Percentiles rank a stretch among this genome's conserved stretches.
Evolutionary conservation across 2,888 invertebrate species (phyloP).

Genomic region (Sturmia bella): DNA sequence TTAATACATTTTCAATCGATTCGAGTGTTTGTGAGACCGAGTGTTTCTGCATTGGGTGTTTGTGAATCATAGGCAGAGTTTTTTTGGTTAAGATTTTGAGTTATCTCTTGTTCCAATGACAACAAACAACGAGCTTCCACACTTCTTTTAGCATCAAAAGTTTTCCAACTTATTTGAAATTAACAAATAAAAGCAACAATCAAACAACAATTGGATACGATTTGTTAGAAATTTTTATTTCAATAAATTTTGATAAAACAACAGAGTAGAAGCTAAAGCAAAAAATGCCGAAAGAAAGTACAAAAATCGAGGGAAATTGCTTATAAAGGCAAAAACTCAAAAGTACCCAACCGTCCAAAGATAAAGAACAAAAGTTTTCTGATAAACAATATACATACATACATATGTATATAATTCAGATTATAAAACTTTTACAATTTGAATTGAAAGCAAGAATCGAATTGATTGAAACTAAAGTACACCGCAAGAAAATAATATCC

Average conservation of each 20-base stretch:
- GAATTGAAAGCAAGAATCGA: conserved; percentile 38
- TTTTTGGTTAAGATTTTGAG: conserved; percentile 78
- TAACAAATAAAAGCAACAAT: conserved; percentile 23
- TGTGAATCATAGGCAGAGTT: conserved; percentile 75
- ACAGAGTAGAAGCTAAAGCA: conserved; percentile 13
- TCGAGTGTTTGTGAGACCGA: conserved; percentile 2
- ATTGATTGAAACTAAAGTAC: conserved; percentile 46
- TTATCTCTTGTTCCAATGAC: conserved; percentile 19
- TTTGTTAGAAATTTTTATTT: conserved; percentile 54
- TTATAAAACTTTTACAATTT: conserved; percentile 46
- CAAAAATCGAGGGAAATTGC: conserved; percentile 24
- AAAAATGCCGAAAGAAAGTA: conserved; percentile 23
- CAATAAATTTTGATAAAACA: conserved; percentile 52
- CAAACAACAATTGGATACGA: conserved; percentile 57
- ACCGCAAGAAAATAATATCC: conserved; percentile 42
- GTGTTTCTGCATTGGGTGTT: conserved; percentile 48
- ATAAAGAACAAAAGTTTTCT: conserved; percentile 33
- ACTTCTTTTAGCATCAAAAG: conserved; percentile 43
- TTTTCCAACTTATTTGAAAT: conserved; percentile 42
- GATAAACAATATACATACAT: too few relatives aligned
- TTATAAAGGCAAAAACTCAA: conserved; percentile 42
- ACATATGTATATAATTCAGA: conserved; percentile 33
- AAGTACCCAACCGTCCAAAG: too few relatives aligned
- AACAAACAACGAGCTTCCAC: not conserved
- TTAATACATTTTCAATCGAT: not conserved